Base-by-base conservation (phyloP, 2,888 invertebrate species). In the Eilema caniola region DNA sequence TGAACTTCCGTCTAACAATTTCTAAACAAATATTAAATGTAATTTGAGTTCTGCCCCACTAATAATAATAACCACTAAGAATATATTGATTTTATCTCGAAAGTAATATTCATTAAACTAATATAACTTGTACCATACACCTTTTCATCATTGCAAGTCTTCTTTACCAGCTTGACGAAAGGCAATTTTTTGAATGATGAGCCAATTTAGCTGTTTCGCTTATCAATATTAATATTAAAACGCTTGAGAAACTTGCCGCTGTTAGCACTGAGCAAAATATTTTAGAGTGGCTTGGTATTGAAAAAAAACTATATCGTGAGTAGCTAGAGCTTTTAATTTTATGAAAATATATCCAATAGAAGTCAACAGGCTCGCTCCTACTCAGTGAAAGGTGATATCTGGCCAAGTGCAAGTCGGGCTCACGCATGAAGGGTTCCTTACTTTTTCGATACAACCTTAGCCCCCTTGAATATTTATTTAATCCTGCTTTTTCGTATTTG, bases 151-250 rank as follows among this genome's bases (percentile, higher is more conserved):
- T 78, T 77, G 80, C 71, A 80, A 80, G 69, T 62, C 78, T 88
- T 82, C 82, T 85, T 86, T 84, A 85, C 81, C 83, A 86, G 85
- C 85, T 86, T 87, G 88, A 86, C 85, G 85, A 87, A 78, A 84
- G 83, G 86, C 86, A 88, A 88, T 89, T 85, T 88, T 87, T 85
- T 81, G 81, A 81, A 85, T 78, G 78, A 81, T 72, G 73, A 73
- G 70, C 76, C 83, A 81, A 85, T 85, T 84, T 84, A 66, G 70
- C 75, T 75, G 77, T 82, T 75, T 28, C 20, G 20, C 28, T n/a
- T n/a, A n/a, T 53, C 8, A n/a, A 53, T 53, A n/a, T n/a, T n/a
- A 53, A n/a, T n/a, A 53, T 53, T 41, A 10, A 53, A 53, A n/a
- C 53, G 10, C 3, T 20, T 53, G 8, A 53, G n/a, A 53, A n/a